Evolutionary conservation across 2,888 invertebrate genomes (phyloP), one percentile per base, ranked within the genome.

Genomic region (Alloscopus bannaensis): DNA sequence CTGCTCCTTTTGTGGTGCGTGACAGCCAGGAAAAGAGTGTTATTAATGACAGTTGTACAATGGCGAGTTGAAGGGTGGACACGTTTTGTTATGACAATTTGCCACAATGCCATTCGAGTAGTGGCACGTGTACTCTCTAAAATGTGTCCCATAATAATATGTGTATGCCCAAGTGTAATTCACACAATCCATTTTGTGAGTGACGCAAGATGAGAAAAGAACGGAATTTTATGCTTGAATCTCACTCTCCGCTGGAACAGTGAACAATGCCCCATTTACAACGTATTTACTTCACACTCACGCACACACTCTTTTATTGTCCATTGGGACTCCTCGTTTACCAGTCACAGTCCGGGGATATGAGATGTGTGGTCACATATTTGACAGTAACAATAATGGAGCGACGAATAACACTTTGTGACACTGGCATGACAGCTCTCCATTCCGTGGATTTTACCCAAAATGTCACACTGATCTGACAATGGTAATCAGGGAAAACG

Each of bases 121-220:
- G 60, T 55, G 79, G 68, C 79, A 79, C 79, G 79, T 79, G 78
- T 65, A 57, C 11, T n/a, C 50, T n/a, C n/a, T n/a, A n/a, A n/a
- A n/a, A n/a, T n/a, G n/a, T n/a, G n/a, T n/a, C n/a, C n/a, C n/a
- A n/a, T n/a, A n/a, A n/a, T n/a, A n/a, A n/a, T n/a, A n/a, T n/a
- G n/a, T n/a, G n/a, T n/a, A 4, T 50, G 6, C 18, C 50, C n/a
- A n/a, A 18, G 6, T 50, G 50, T 50, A 6, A 6, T 40, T 8
- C 40, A 40, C n/a, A n/a, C 6, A 1, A 57, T n/a, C 36, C 36
- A 36, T 36, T 8, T 36, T 36, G 36, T 36, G 36, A 13, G 36
- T 36, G 36, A 36, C 36, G 36, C 36, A 36, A 36, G 13, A 36
- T 36, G 36, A 8, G 8, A 6, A 6, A 6, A 8, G 6, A 8